phyloP scores from a whole-genome alignment of 2,113 vertebrate species.

The Cettia cetti region DNA sequence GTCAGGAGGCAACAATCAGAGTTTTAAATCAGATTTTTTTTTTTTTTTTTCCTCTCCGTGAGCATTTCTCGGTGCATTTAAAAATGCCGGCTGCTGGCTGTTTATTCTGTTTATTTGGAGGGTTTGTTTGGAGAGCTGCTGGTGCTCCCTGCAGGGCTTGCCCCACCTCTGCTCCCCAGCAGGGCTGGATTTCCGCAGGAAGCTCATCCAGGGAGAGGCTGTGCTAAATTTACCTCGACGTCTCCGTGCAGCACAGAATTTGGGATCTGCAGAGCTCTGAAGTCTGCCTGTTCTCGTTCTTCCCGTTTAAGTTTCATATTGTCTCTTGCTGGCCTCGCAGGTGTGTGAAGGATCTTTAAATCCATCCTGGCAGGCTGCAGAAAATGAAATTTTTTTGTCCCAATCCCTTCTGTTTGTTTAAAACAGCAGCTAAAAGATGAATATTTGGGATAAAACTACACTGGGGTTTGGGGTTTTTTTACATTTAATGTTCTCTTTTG shows the following conservation, averaged over 20 bases:
- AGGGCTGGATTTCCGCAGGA: neutral
- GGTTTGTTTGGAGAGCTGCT: neutral
- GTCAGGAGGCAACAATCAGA: neutral
- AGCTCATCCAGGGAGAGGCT: neutral
- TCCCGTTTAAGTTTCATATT: neutral
- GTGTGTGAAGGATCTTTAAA: neutral
- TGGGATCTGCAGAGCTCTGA: neutral
- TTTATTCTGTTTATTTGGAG: neutral
- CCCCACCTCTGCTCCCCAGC: neutral
- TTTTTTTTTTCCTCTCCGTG: fast-evolving
- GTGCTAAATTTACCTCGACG: neutral
- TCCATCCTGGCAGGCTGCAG: neutral
- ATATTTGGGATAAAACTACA: neutral
- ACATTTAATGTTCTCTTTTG: neutral
- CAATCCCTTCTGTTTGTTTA: fast-evolving
- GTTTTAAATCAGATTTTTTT: neutral
- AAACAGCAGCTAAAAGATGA: neutral
- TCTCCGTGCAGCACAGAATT: neutral
- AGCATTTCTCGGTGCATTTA: fast-evolving
- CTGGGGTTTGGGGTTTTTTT: too few species aligned
- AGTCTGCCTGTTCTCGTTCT: neutral
- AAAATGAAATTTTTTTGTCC: neutral
- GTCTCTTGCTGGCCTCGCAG: neutral
- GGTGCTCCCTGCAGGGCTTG: neutral
- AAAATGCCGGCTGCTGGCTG: fast-evolving